Base-by-base conservation (phyloP, 2,797 vertebrate species). In the Dromococcyx pavoninus region DNA sequence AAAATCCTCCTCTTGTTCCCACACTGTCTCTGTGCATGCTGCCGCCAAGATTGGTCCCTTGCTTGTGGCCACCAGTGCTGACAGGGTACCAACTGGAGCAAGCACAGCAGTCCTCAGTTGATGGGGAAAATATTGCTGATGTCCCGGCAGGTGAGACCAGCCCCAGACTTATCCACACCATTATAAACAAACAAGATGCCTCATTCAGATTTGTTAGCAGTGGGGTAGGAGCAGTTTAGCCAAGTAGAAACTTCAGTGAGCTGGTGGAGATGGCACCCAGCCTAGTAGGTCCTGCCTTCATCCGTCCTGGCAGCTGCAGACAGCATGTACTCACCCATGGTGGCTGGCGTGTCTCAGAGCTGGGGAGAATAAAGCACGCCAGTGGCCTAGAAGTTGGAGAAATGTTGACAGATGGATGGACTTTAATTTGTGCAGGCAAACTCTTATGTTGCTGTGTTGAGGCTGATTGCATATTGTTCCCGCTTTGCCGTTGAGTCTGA, bases 391-490 rank as follows among this genome's bases (percentile, higher is more conserved):
- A 89, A 67, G 41, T 5, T 74, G 62, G 15, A 78, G 67, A 81
- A 93, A 93, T 90, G 81, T 79, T 96, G 92, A 93, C 86, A 94
- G 64, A 78, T 19, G 25, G 46, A 17, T 93, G 81, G 76, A 89
- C 89, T 96, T 96, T 61, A 91, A 89, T 86, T 96, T 46, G 27
- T 33, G 43, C 39, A 78, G 66, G 60, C 60, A 94, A 92, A 90
- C 62, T 91, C 53, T 73, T 56, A 32, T 71, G 54, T 67, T 8
- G 15, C 19, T 23, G 46, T 44, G 39, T 17, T 43, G 51, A 89
- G 37, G 27, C 54, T 19, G 56, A 51, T n/a, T 79, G 76, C 15
- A 51, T 51, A 84, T 46, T 89, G 91, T 91, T 95, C 74, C 69
- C 2, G 9, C 27, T 71, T 86, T 96, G 96, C 90, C 77, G 67